Percentiles rank a stretch among this genome's conserved stretches.
Evolutionary conservation across 1,140 invertebrate species (phyloP).

Genomic region (Panagrolaimus sp.): DNA sequence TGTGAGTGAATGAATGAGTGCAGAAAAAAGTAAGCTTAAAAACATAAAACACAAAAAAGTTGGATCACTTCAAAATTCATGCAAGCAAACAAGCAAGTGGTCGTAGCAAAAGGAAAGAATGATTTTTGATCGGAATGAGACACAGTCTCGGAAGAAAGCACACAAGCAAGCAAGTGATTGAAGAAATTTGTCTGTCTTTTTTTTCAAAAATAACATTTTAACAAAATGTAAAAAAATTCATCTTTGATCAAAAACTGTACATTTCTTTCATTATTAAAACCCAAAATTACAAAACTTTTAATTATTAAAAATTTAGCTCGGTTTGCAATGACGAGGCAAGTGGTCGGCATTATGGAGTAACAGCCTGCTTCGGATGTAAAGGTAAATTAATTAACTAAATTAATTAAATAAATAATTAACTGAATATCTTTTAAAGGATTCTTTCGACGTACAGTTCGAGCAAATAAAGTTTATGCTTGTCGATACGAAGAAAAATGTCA

Average conservation of each 20-base stretch:
- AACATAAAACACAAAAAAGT: too few relatives aligned
- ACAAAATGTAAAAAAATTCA: neutral
- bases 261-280: neutral
- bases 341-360: slow-evolving; percentile 64
- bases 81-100: too few relatives aligned
- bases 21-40: too few relatives aligned
- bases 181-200: neutral
- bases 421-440: too few relatives aligned
- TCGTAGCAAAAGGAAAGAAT: too few relatives aligned
- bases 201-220: neutral
- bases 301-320: slow-evolving; percentile 53
- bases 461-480: slow-evolving; percentile 56
- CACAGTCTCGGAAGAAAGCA: neutral
- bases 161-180: neutral
- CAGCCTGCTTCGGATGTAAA: slow-evolving; percentile 65
- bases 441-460: slow-evolving; percentile 59
- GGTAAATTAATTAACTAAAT: too few relatives aligned
- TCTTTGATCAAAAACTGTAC: slow-evolving; percentile 5
- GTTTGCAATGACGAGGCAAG: slow-evolving; percentile 63
- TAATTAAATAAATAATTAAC: too few relatives aligned
- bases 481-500: slow-evolving; percentile 52
- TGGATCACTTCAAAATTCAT: too few relatives aligned
- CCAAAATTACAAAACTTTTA: neutral
- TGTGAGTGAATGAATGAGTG: too few relatives aligned
- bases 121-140: neutral